Evolutionary conservation across 1,140 invertebrate species (phyloP), one percentile per base, ranked within the genome.

Genomic region (Heliconius hewitsoni): DNA sequence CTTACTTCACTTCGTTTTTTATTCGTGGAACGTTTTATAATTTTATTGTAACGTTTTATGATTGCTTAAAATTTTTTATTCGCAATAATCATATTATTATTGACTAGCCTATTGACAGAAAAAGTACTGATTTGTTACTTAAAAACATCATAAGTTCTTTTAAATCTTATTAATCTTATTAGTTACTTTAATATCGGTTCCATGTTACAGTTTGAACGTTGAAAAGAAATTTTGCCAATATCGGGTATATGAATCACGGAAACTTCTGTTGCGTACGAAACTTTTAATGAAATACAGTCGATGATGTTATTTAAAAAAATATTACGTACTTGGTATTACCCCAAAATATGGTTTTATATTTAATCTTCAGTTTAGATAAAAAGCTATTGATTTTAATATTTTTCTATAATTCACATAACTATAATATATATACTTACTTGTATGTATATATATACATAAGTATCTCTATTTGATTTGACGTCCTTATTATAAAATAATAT

Each of bases 211-310:
- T 76, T 76, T 46, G 75, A 76, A 39, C 60, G 75, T 52, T 76
- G 74, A 71, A 79, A 74, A 78, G 74, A 78, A 81, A 78, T 75
- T 84, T 81, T 83, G 70, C 73, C 84, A 78, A 86, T 81, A 76
- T 71, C 60, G 60, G 60, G 86, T 87, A 85, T 86, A 87, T 84
- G 75, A 81, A 73, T 77, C 42, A 81, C 89, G 84, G 83, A 84
- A 90, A 91, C 82, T 89, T 89, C 70, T 34, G 78, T 80, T 89
- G 87, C 83, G 86, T 85, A 86, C 84, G 78, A 89, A 92, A 92
- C 89, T 93, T 93, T 91, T 93, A 93, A 93, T 91, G 89, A 91
- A 93, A 91, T 72, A 72, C 71, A 72, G 71, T 39, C 37, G 71
- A 72, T 72, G 71, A 72, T 72, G 37, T 72, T 42, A 66, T 66